Evolutionary conservation across 2,888 invertebrate genomes (phyloP).

Genomic region (Eumacrocentrus americanus): DNA sequence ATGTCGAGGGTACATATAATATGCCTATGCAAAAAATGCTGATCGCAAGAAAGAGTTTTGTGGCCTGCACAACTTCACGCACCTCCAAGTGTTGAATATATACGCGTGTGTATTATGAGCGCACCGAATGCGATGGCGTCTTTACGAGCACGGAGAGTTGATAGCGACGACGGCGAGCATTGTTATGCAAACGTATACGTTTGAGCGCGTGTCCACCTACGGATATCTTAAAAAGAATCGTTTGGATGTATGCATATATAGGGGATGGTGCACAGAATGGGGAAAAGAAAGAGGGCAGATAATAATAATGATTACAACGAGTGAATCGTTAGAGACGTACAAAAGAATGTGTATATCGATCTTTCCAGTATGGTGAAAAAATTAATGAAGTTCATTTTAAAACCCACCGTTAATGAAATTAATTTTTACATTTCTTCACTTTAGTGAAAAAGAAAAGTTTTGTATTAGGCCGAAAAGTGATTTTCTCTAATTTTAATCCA

Average conservation of each 20-base stretch:
- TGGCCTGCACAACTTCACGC: slow-evolving; percentile 5
- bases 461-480: no score
- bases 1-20: background rate
- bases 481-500: no score
- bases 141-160: slow-evolving; percentile 3
- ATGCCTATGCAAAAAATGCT: slow-evolving; percentile 11
- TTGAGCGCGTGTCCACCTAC: slow-evolving; percentile 2
- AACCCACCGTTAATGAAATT: no score
- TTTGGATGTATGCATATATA: background rate
- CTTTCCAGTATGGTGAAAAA: background rate
- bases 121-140: slow-evolving; percentile 7
- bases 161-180: slow-evolving; percentile 2
- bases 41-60: slow-evolving; percentile 8
- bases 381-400: no score
- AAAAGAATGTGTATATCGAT: background rate
- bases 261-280: background rate
- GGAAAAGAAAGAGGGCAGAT: no score
- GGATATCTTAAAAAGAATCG: background rate
- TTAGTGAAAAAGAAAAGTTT: no score
- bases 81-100: background rate
- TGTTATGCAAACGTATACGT: slow-evolving; percentile 11
- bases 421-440: no score
- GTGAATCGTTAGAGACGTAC: background rate
- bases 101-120: background rate
- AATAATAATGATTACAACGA: background rate